These are phyloP conservation scores for Heliconius ethilla DNA, from an alignment of 2,888 invertebrate genomes.

Conservation along the genomic window DNA sequence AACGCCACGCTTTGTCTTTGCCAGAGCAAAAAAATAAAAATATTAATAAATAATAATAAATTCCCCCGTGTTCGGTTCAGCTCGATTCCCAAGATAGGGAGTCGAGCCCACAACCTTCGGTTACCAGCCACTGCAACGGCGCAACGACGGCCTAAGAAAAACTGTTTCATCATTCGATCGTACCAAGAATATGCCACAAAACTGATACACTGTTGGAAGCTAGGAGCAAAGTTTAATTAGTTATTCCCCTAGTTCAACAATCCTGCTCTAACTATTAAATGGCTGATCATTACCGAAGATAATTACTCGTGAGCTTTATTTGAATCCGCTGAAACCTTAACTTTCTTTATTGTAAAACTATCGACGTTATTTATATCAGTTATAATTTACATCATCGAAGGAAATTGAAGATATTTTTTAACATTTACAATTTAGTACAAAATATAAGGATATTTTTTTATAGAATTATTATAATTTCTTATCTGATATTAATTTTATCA, in stretches of 20 bases:
- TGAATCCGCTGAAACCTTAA: conserved; percentile 23
- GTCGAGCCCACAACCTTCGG: no score
- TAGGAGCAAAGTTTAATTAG: conserved; percentile 43
- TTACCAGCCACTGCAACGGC: no score
- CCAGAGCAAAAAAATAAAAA: no score
- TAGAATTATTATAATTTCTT: neutral
- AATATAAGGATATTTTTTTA: no score
- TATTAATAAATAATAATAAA: no score
- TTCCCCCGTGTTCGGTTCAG: no score
- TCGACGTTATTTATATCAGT: neutral
- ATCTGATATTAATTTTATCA: no score
- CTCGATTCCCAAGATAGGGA: no score
- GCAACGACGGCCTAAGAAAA: neutral
- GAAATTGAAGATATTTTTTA: neutral
- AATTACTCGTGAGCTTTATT: conserved; percentile 28
- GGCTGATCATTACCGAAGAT: conserved; percentile 37
- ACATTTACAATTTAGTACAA: no score
- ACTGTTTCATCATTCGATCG: conserved; percentile 5
- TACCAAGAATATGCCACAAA: conserved; percentile 30
- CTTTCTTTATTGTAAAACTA: conserved; percentile 6
- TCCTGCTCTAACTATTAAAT: conserved; percentile 40
- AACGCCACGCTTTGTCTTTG: no score
- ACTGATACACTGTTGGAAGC: conserved; percentile 39
- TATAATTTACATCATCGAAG: neutral
- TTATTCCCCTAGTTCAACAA: conserved; percentile 40